Conservation (phyloP, 2,113 vertebrate species). For the Orthonyx spaldingii region DNA sequence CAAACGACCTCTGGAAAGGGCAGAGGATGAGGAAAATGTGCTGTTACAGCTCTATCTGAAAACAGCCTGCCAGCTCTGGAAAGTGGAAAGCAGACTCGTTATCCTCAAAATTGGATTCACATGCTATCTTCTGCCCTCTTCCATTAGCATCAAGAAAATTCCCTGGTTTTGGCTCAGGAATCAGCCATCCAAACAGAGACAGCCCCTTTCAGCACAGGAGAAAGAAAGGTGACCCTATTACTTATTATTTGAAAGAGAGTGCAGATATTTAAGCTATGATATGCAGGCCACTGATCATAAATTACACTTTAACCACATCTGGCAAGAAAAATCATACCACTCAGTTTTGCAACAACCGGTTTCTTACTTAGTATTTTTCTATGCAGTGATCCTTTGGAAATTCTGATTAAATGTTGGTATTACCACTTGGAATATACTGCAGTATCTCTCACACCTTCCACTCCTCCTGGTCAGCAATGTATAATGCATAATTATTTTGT, state of each 20-base stretch:
- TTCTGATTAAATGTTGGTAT: not conserved
- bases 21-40: constrained; percentile 28
- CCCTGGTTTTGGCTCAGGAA: constrained; percentile 14
- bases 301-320: constrained; percentile 26
- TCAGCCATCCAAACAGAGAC: not conserved
- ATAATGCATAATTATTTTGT: not conserved
- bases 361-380: constrained; percentile 16
- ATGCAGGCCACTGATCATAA: constrained; percentile 21
- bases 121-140: constrained; percentile 27
- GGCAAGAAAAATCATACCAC: not conserved
- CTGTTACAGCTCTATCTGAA: constrained; percentile 24
- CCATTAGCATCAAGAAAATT: constrained; percentile 45
- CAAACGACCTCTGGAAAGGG: not conserved
- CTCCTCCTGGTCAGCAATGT: not conserved
- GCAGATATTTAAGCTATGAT: constrained; percentile 39
- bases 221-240: constrained; percentile 42
- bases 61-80: constrained; percentile 1
- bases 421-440: not conserved
- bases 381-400: not conserved
- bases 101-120: constrained; percentile 45
- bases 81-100: constrained; percentile 38
- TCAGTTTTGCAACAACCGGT: constrained; percentile 9
- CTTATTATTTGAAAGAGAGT: not conserved
- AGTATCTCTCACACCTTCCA: too few relatives aligned
- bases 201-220: not conserved